phyloP scores from a whole-genome alignment of 2,113 vertebrate genomes.

The Centropus bengalensis region DNA sequence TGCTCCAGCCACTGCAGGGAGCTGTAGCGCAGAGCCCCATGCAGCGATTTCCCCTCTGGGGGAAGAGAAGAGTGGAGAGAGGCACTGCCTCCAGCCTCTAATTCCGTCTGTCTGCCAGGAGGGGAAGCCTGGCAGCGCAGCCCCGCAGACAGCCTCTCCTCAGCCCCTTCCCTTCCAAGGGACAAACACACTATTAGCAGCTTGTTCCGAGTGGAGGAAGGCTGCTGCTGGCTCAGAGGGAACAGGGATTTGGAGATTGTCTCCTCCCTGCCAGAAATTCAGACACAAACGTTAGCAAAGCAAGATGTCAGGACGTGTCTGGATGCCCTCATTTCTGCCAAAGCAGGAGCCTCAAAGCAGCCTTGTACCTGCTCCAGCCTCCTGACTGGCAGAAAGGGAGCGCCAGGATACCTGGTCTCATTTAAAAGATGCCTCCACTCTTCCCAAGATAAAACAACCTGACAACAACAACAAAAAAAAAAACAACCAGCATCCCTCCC shows the following conservation, averaged over 20 bases:
- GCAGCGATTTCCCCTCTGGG: neutral
- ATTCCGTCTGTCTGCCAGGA: neutral
- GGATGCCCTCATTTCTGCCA: neutral
- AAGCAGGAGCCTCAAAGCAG: neutral
- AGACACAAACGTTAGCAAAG: neutral
- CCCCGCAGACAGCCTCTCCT: neutral
- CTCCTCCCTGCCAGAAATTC: conserved; percentile 1
- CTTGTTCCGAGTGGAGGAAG: neutral
- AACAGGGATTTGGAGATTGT: neutral
- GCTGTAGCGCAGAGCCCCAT: neutral
- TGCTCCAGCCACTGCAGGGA: neutral
- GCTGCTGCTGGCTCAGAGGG: conserved; percentile 18
- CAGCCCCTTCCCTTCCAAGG: conserved; percentile 26
- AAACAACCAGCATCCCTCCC: neutral
- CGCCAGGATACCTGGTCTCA: fast-evolving
- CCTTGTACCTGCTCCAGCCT: neutral
- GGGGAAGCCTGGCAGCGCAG: conserved; percentile 9
- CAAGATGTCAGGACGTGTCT: neutral
- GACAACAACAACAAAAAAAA: neutral
- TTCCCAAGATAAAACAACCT: neutral
- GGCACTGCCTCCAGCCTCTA: conserved; percentile 17
- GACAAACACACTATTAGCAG: neutral
- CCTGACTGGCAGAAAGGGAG: neutral
- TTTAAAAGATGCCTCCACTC: neutral
- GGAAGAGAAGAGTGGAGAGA: neutral